Base-by-base conservation (phyloP, 2,888 invertebrate species). In the Pollenia amentaria region DNA sequence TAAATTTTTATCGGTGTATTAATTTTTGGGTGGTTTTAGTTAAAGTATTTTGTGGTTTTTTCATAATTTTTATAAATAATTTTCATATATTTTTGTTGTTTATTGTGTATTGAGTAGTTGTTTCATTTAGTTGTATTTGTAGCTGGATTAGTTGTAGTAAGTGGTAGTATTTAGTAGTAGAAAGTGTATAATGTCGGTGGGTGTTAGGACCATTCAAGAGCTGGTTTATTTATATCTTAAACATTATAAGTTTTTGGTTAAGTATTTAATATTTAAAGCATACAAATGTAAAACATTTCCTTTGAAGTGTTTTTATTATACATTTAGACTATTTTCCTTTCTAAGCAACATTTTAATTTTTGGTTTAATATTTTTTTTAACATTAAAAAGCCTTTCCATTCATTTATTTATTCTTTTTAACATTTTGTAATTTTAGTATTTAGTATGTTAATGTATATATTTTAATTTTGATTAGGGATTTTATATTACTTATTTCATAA, bases 161-260 rank as follows among this genome's bases (percentile, higher is more conserved):
- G 18, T 83, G 18, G 18, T 53, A 51, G 51, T 64, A 51, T 21
- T 75, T 0, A 67, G 46, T 62, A 18, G 29, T 46, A 70, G 70
- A 55, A 72, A 38, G 70, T 83, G 86, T 87, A 81, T 69, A 84
- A 84, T 80, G 87, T 87, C 87, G 87, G 87, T 87, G 87, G 87
- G 87, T 87, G 80, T 87, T 73, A 76, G 67, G 73, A 73, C 67
- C 53, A 69, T 64, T 83, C 64, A 69, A 64, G 62, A 55, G 9
- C 44, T 44, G 60, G 42, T 78, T 73, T 3, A 53, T 48, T 53
- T 12, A 62, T 38, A 38, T 55, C 55, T 77, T 72, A 11, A 70
- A 53, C 64, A 64, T 53, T 70, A 55, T n/a, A 55, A 70, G 70
- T 53, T 69, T 60, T 67, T 77, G 14, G n/a, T 67, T 70, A 42